Evolutionary conservation across 1,140 invertebrate genomes (phyloP).

Genomic region (Pseudobourletiella spinata): DNA sequence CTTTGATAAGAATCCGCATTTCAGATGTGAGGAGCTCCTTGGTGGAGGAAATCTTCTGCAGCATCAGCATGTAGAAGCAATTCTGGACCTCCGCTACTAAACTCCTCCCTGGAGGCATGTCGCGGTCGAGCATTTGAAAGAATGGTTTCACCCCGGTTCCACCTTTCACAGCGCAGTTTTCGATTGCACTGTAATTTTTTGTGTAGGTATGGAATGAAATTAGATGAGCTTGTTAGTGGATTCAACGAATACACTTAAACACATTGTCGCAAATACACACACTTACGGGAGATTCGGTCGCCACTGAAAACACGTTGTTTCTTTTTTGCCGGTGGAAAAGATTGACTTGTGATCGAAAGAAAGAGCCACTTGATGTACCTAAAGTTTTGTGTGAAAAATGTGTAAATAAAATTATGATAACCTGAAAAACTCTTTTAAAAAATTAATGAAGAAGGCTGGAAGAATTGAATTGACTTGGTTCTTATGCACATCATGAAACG

Average conservation of each 20-base stretch:
- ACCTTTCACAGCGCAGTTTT: conserved; percentile 44
- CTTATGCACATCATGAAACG: too few relatives aligned
- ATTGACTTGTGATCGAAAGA: conserved; percentile 44
- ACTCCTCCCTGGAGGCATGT: conserved; percentile 31
- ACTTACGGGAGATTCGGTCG: conserved; percentile 48
- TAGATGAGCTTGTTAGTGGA: too few relatives aligned
- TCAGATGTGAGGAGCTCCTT: conserved; percentile 48
- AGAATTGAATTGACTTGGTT: too few relatives aligned
- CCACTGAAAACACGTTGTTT: conserved; percentile 51
- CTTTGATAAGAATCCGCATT: conserved; percentile 50
- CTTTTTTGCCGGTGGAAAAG: conserved; percentile 50
- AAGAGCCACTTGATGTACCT: conserved; percentile 36
- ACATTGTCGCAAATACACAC: conserved; percentile 5
- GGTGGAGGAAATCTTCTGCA: conserved; percentile 57
- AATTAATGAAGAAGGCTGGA: too few relatives aligned
- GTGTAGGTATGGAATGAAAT: too few relatives aligned
- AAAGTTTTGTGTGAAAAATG: background rate
- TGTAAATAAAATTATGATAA: background rate
- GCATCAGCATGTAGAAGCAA: conserved; percentile 46
- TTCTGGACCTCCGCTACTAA: conserved; percentile 18
- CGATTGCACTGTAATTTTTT: conserved; percentile 43
- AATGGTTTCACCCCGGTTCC: conserved; percentile 49
- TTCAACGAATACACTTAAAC: background rate
- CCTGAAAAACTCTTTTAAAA: conserved; percentile 34
- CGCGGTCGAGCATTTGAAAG: conserved; percentile 50